Evolutionary conservation across 2,797 vertebrate species (phyloP).

Genomic region (Megaceryle alcyon): DNA sequence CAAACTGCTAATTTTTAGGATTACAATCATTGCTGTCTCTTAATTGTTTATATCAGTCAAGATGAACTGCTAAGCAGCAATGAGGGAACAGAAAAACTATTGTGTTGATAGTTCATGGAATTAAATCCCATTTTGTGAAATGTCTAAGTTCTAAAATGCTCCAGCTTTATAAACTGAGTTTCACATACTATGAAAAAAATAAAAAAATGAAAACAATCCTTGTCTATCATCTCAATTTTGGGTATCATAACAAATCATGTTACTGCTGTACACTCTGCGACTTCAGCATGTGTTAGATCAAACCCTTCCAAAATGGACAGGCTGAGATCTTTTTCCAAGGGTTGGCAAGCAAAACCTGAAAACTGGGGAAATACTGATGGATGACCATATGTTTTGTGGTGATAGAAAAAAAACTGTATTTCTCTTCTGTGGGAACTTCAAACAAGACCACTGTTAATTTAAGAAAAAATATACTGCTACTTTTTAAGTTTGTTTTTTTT

Average conservation of each 20-base stretch:
- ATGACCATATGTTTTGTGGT: neutral
- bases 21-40: neutral
- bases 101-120: neutral
- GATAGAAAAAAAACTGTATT: neutral
- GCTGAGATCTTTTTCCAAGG: neutral
- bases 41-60: neutral
- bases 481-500: neutral
- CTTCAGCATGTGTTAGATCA: neutral
- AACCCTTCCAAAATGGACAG: neutral
- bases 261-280: neutral
- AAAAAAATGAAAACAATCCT: neutral
- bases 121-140: neutral
- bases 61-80: neutral
- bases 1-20: neutral
- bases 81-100: neutral
- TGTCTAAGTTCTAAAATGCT: neutral
- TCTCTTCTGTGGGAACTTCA: neutral
- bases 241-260: rapidly evolving
- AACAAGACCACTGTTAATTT: neutral
- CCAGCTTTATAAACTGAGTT: neutral
- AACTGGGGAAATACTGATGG: neutral
- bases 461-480: neutral
- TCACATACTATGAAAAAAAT: neutral
- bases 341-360: neutral
- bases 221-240: neutral